A percentile compares a stretch with the other conserved stretches of the same genome.
These are phyloP conservation scores for Halcyon leucocephala DNA, from an alignment of 2,797 vertebrate genomes.

Conservation along the genomic window DNA sequence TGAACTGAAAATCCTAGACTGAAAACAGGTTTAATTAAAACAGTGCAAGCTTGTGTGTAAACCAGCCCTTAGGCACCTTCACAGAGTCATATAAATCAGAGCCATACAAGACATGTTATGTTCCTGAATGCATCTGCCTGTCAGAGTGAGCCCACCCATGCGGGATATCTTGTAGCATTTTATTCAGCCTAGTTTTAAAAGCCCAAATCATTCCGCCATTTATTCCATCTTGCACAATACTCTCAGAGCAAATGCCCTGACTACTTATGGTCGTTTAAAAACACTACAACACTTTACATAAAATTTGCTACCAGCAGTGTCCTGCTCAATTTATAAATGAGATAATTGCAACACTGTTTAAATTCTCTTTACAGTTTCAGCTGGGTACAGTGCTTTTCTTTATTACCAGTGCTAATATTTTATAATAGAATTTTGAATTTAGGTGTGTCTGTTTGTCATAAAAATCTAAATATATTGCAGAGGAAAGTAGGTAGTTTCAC, in stretches of 20 bases:
- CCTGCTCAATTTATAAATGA: constrained; percentile 37
- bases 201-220: constrained; percentile 59
- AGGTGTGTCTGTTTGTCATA: neutral
- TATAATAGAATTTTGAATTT: neutral
- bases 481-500: neutral
- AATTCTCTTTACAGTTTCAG: constrained; percentile 26
- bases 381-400: neutral
- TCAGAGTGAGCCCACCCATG: constrained; percentile 58
- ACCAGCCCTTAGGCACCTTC: constrained; percentile 61
- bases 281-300: neutral
- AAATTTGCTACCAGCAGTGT: constrained; percentile 20
- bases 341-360: constrained; percentile 5
- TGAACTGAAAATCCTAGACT: constrained; percentile 23
- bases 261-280: constrained; percentile 54
- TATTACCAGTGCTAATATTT: neutral
- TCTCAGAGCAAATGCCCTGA: constrained; percentile 38
- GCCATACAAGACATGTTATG: neutral
- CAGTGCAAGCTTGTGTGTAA: constrained; percentile 55
- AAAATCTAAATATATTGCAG: neutral
- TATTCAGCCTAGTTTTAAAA: constrained; percentile 57
- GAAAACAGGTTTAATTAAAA: constrained; percentile 72
- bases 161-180: constrained; percentile 37
- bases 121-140: constrained; percentile 64
- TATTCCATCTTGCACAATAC: constrained; percentile 40
- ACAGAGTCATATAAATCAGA: constrained; percentile 52